A percentile compares a stretch with the other conserved stretches of the same genome.
These are phyloP conservation scores for Didymodactylos carnosus DNA, from an alignment of 2,888 invertebrate genomes.

Conservation along the genomic window DNA sequence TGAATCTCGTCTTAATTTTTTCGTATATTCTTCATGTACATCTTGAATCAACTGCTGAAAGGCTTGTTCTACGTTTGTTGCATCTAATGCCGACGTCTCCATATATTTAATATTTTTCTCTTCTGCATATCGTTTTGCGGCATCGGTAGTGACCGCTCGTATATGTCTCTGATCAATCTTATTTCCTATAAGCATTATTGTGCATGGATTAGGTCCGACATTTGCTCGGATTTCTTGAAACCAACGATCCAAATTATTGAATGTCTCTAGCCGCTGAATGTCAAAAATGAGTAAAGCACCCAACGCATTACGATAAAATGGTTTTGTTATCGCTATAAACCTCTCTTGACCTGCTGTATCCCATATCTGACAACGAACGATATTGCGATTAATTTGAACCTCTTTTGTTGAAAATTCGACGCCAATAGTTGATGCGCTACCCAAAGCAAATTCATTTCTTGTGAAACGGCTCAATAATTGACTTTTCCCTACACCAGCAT, in stretches of 20 bases:
- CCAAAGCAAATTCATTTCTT: conserved; percentile 98
- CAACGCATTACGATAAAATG: conserved; percentile 92
- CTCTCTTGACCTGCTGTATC: conserved; percentile 21
- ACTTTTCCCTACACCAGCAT: conserved; percentile 98
- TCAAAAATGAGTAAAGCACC: conserved; percentile 96
- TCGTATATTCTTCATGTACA: no score
- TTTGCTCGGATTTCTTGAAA: not conserved
- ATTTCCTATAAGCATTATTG: not conserved
- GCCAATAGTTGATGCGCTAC: conserved; percentile 89
- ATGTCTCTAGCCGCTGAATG: conserved; percentile 94
- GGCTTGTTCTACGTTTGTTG: not conserved
- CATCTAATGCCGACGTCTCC: not conserved
- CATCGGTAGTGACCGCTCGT: not conserved
- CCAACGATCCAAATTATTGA: conserved; percentile 85
- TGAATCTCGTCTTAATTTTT: no score
- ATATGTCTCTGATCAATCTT: not conserved
- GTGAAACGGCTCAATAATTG: conserved; percentile 96
- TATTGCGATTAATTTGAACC: conserved; percentile 78
- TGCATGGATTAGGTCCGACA: not conserved
- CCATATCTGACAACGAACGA: conserved; percentile 99
- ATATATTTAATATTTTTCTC: not conserved
- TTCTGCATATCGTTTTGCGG: not conserved
- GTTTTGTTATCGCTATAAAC: not conserved
- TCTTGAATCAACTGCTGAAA: not conserved
- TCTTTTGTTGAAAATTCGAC: conserved; percentile 46